Percentiles rank a stretch among this genome's conserved stretches.
These are phyloP conservation scores for Sarcophaga subvicina DNA, from an alignment of 2,888 invertebrate species.

Conservation along the genomic window DNA sequence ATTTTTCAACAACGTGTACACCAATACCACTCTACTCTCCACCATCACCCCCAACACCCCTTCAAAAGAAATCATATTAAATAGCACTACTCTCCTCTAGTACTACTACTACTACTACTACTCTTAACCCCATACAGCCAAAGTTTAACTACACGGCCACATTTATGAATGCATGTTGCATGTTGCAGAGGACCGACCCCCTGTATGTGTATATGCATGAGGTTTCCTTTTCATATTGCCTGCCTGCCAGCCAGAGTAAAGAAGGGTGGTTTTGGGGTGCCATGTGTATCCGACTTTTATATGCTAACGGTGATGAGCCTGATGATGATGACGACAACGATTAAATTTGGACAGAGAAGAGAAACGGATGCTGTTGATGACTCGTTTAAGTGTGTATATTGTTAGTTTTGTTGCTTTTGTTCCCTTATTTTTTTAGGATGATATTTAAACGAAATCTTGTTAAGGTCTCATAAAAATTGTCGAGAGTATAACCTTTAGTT, in stretches of 20 bases:
- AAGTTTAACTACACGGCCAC: slow-evolving; percentile 17
- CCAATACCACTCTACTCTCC: too few species aligned
- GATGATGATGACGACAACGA: slow-evolving; percentile 37
- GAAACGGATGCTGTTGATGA: slow-evolving; percentile 66
- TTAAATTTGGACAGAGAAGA: slow-evolving; percentile 42
- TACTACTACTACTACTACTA: too few species aligned
- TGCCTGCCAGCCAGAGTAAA: not conserved
- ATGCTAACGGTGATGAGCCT: slow-evolving; percentile 5
- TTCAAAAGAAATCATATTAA: too few species aligned
- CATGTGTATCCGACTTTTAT: not conserved
- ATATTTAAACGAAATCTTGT: slow-evolving; percentile 59
- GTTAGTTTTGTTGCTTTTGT: slow-evolving; percentile 16
- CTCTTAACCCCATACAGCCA: not conserved
- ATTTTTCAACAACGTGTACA: too few species aligned
- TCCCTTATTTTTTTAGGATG: slow-evolving; percentile 26
- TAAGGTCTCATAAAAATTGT: slow-evolving; percentile 57
- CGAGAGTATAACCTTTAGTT: slow-evolving; percentile 54
- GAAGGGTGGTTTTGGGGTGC: not conserved
- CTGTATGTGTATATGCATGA: slow-evolving; percentile 19
- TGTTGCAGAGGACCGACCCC: slow-evolving; percentile 16
- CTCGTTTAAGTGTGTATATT: slow-evolving; percentile 59
- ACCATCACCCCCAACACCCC: too few species aligned
- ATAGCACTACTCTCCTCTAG: too few species aligned
- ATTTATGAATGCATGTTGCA: slow-evolving; percentile 39
- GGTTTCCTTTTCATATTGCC: slow-evolving; percentile 19